These are phyloP conservation scores for Spilarctia lutea DNA, from an alignment of 2,888 invertebrate genomes.

Conservation along the genomic window DNA sequence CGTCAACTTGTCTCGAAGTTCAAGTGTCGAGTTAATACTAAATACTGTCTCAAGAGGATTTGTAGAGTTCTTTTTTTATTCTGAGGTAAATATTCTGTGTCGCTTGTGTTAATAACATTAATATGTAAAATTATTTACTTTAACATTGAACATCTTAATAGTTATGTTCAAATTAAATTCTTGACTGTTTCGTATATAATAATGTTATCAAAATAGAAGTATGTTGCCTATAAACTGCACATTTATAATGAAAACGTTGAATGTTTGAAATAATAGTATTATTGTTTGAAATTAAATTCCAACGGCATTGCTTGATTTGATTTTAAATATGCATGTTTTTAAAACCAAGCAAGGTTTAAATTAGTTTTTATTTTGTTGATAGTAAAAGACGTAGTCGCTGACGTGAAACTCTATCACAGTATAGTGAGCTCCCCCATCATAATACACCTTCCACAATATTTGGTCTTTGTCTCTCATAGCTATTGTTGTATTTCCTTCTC, in stretches of 20 bases:
- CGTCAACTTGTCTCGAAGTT: conserved; percentile 57
- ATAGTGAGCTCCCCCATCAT: conserved; percentile 59
- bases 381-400: conserved; percentile 37
- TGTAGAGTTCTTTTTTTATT: not conserved
- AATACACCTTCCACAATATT: conserved; percentile 65
- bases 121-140: not conserved
- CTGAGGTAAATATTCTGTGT: not conserved
- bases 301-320: conserved; percentile 5
- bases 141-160: not conserved
- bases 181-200: not conserved
- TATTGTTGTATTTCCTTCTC: conserved; percentile 62
- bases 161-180: not conserved
- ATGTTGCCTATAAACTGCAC: not conserved
- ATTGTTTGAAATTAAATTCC: conserved; percentile 10
- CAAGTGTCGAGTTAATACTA: conserved; percentile 44
- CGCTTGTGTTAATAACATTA: not conserved
- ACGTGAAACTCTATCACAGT: conserved; percentile 47
- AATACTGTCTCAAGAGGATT: conserved; percentile 12
- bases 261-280: conserved; percentile 4
- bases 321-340: conserved; percentile 6
- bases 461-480: conserved; percentile 62
- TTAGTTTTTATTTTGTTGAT: conserved; percentile 28
- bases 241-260: not conserved
- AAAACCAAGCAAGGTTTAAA: conserved; percentile 13
- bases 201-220: conserved; percentile 6